These are phyloP conservation scores for Nibea albiflora DNA, from an alignment of 2,113 vertebrate genomes.

Conservation along the genomic window DNA sequence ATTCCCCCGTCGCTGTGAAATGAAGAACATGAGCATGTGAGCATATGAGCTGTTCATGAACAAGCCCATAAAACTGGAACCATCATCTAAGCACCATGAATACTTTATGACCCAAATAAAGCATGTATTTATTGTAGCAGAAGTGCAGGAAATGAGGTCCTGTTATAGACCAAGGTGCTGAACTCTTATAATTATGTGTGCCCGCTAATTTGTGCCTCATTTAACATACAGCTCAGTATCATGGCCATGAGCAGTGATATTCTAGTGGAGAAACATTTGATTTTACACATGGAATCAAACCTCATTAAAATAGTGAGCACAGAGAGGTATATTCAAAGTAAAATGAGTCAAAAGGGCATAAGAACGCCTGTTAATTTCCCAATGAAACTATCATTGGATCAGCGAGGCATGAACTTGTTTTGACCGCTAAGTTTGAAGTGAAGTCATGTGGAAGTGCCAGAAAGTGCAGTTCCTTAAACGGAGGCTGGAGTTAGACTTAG, in stretches of 20 bases:
- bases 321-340: neutral
- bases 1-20: constrained; percentile 15
- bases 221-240: constrained; percentile 18
- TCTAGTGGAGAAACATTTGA: constrained; percentile 1
- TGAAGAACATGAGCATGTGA: constrained; percentile 12
- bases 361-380: neutral
- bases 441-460: no score
- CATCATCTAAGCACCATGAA: constrained; percentile 14
- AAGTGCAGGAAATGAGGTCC: neutral
- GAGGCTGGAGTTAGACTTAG: neutral
- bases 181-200: constrained; percentile 17
- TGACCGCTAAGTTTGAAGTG: neutral
- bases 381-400: neutral
- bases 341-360: constrained; percentile 1
- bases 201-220: constrained; percentile 22
- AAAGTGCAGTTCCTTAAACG: no score
- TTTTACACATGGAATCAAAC: constrained; percentile 11
- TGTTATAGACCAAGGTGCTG: constrained; percentile 3
- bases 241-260: neutral
- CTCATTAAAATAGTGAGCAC: neutral
- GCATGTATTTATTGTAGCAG: constrained; percentile 37
- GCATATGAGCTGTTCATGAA: neutral
- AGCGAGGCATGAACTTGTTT: constrained; percentile 18
- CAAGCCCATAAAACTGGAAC: constrained; percentile 12
- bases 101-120: constrained; percentile 41